Evolutionary conservation across 1,140 invertebrate genomes (phyloP).

Genomic region (Apis florea): DNA sequence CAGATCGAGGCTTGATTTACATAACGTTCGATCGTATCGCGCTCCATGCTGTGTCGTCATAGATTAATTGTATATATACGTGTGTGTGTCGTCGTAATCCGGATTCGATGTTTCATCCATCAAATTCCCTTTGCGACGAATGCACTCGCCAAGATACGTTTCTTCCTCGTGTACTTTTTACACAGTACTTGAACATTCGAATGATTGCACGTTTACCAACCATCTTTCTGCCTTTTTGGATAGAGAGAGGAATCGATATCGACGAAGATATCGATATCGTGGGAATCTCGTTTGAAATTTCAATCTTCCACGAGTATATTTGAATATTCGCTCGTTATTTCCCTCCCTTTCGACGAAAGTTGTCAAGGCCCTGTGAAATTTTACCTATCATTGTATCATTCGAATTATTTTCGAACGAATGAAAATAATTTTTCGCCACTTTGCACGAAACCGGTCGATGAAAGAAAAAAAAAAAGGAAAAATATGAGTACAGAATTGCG

Average conservation of each 20-base stretch:
- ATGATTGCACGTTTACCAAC: neutral
- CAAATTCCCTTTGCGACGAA: neutral
- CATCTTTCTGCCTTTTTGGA: neutral
- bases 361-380: no score
- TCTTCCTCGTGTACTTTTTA: no score
- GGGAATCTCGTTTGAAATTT: neutral
- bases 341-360: no score
- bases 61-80: neutral
- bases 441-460: no score
- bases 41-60: neutral
- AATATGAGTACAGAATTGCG: no score
- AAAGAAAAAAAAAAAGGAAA: no score
- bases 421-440: no score
- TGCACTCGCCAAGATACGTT: no score
- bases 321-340: no score
- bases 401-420: no score
- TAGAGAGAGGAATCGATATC: constrained; percentile 6
- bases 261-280: constrained; percentile 5
- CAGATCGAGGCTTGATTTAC: constrained; percentile 41
- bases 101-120: neutral
- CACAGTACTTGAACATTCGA: neutral
- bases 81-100: neutral
- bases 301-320: no score
- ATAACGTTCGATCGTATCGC: constrained; percentile 24
- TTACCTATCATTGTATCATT: no score